Conservation (phyloP, 2,888 invertebrate genomes). For the Hyalella azteca region DNA sequence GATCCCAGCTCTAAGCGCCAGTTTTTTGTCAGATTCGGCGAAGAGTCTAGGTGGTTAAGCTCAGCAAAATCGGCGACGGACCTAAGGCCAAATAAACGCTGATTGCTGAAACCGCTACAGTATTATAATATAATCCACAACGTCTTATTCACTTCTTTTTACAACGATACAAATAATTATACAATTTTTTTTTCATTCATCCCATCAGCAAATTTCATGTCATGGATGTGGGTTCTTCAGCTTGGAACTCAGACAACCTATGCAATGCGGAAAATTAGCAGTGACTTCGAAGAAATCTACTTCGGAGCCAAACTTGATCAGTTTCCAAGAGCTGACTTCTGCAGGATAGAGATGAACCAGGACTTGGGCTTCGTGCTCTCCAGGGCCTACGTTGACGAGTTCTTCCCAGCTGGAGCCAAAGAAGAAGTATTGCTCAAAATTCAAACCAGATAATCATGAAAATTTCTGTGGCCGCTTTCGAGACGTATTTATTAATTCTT, state of each 20-base stretch:
- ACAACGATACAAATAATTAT: no score
- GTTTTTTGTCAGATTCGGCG: no score
- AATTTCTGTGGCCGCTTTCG: no score
- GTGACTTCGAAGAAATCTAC: constrained; percentile 36
- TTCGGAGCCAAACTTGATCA: background rate
- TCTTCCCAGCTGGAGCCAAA: constrained; percentile 43
- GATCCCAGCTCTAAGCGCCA: no score
- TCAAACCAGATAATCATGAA: no score
- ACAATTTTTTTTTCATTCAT: no score
- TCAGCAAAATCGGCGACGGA: no score
- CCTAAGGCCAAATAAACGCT: no score
- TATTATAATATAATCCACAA: no score
- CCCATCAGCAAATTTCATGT: constrained; percentile 49
- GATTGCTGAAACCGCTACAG: no score
- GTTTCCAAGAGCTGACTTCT: constrained; percentile 36
- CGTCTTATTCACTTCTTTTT: background rate
- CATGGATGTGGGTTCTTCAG: constrained; percentile 52
- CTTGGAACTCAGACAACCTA: constrained; percentile 46
- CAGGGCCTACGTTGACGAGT: constrained; percentile 51
- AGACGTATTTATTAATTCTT: no score
- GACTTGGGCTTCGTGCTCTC: constrained; percentile 50
- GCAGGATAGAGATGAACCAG: constrained; percentile 37
- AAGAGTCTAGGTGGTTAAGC: no score
- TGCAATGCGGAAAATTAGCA: constrained; percentile 45
- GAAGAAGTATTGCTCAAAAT: constrained; percentile 51